Evolutionary conservation across 2,113 vertebrate genomes (phyloP).

Genomic region (Sminthopsis crassicaudata): DNA sequence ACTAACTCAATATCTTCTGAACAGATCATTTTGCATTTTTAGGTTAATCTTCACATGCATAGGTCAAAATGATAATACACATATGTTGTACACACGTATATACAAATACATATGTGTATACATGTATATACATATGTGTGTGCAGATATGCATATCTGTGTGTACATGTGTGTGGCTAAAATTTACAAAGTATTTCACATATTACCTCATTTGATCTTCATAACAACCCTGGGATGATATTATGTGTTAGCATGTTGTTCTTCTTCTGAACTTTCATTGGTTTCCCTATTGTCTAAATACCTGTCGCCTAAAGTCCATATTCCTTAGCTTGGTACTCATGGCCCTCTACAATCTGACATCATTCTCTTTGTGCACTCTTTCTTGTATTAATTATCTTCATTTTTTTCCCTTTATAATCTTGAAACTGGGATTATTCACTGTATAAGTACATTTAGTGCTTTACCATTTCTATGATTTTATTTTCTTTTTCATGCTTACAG

Average conservation of each 20-base stretch:
- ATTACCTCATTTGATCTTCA: background rate
- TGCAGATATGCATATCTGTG: background rate
- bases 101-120: background rate
- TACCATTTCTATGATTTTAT: background rate
- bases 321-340: background rate
- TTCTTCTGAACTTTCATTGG: background rate
- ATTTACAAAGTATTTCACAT: background rate
- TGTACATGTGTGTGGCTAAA: background rate
- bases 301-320: background rate
- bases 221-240: background rate
- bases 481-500: background rate
- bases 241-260: background rate
- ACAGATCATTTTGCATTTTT: background rate
- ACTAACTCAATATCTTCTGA: background rate
- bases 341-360: background rate
- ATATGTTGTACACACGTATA: background rate
- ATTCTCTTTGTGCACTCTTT: background rate
- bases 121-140: background rate
- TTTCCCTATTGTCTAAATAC: background rate
- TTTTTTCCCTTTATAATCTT: background rate
- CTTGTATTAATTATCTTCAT: too few species aligned
- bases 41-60: background rate
- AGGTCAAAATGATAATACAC: background rate
- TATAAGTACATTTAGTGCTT: background rate
- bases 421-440: background rate